These are phyloP conservation scores for Rhimphoctona megacephalus DNA, from an alignment of 2,888 invertebrate species.

Conservation along the genomic window DNA sequence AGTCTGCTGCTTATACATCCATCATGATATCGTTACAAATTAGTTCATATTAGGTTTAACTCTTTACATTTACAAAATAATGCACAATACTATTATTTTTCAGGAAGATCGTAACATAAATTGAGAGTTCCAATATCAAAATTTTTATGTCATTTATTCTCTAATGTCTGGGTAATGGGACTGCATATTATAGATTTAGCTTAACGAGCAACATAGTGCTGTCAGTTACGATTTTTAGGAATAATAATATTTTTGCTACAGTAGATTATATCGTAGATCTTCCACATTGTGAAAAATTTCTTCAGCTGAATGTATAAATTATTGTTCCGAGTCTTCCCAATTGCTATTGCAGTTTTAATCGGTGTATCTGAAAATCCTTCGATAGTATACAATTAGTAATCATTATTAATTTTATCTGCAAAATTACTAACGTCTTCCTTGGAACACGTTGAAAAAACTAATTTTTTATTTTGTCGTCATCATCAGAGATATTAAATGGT, in stretches of 20 bases:
- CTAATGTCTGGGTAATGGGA: not conserved
- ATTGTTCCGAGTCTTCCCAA: not conserved
- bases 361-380: not conserved
- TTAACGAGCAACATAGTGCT: not conserved
- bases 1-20: conserved; percentile 7
- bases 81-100: not conserved
- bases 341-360: not conserved
- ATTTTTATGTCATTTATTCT: not conserved
- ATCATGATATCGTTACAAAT: not conserved
- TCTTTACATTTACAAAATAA: not conserved
- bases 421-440: not conserved
- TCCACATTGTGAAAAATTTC: not conserved
- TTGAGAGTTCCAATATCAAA: not conserved
- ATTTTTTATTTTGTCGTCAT: not conserved
- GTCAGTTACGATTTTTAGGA: not conserved
- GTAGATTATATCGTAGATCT: not conserved
- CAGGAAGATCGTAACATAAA: not conserved
- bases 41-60: not conserved
- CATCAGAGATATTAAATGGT: not conserved
- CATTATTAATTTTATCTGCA: not conserved
- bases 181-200: not conserved
- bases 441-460: not conserved
- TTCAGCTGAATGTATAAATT: not conserved
- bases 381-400: not conserved
- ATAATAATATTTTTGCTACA: not conserved